phyloP scores from a whole-genome alignment of 2,797 vertebrate species.

The Etheostoma nigrum region DNA sequence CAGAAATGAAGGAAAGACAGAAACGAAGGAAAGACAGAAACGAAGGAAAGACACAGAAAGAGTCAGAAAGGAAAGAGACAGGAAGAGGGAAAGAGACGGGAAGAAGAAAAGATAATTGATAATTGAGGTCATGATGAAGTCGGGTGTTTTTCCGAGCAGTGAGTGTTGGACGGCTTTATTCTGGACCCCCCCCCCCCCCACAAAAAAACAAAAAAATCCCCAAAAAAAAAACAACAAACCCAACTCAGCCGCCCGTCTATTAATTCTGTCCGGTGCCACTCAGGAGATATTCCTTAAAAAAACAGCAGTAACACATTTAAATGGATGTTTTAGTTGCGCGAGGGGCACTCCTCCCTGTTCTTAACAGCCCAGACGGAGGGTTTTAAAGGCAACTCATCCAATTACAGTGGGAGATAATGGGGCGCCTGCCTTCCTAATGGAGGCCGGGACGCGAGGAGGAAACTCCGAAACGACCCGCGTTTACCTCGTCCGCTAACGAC shows the following conservation, averaged over 20 bases:
- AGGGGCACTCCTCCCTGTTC: conserved; percentile 39
- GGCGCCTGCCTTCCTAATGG: conserved; percentile 21
- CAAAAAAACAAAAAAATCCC: too few species aligned
- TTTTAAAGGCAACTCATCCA: conserved; percentile 62
- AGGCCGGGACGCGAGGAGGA: conserved; percentile 36
- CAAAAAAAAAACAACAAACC: too few species aligned
- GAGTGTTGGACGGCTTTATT: conserved; percentile 57
- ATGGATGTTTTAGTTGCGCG: conserved; percentile 30
- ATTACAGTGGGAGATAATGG: conserved; percentile 46
- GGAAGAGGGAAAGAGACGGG: too few species aligned
- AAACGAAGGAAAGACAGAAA: too few species aligned
- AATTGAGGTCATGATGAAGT: conserved; percentile 63
- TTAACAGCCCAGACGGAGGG: conserved; percentile 41
- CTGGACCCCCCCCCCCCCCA: conserved; percentile 31
- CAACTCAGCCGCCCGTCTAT: conserved; percentile 27
- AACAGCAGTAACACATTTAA: conserved; percentile 12
- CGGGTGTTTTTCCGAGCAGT: conserved; percentile 69
- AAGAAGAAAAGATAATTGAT: too few species aligned
- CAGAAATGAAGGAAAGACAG: too few species aligned
- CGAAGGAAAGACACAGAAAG: too few species aligned
- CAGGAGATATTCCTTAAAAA: conserved; percentile 51
- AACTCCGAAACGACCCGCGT: conserved; percentile 7
- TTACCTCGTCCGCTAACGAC: conserved; percentile 34
- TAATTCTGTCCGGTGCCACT: conserved; percentile 70
- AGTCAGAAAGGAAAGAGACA: too few species aligned